These are phyloP conservation scores for Eira barbara DNA, from an alignment of 2,113 vertebrate genomes.

Conservation along the genomic window DNA sequence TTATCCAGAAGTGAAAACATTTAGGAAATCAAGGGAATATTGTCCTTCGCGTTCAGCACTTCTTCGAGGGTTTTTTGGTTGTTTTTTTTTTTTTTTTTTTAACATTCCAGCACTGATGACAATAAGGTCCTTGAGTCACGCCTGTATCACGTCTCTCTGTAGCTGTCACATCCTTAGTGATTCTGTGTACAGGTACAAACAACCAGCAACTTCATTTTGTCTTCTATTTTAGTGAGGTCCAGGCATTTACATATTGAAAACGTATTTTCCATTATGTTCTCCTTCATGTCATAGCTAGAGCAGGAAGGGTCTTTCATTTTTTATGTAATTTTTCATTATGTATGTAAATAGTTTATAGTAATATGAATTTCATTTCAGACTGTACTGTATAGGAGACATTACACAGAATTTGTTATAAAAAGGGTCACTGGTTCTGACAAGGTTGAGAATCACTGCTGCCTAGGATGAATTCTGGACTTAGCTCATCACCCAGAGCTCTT, in stretches of 20 bases:
- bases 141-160: not conserved
- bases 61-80: not conserved
- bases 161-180: not conserved
- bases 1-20: not conserved
- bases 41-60: not conserved
- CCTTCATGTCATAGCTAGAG: not conserved
- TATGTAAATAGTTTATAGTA: not conserved
- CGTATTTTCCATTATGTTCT: not conserved
- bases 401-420: not conserved
- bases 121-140: not conserved
- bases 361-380: not conserved
- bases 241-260: not conserved
- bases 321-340: not conserved
- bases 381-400: not conserved
- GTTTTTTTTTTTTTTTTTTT: not conserved
- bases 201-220: not conserved
- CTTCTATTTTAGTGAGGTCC: not conserved
- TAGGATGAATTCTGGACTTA: too few relatives aligned
- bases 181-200: not conserved
- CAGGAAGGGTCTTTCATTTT: not conserved
- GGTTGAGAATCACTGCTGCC: not conserved
- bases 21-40: not conserved
- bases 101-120: not conserved
- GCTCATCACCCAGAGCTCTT: not conserved
- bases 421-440: not conserved